A percentile compares a stretch with the other conserved stretches of the same genome.
Conservation (phyloP, 1,140 invertebrate species). For the Trachelipus rathkii region DNA sequence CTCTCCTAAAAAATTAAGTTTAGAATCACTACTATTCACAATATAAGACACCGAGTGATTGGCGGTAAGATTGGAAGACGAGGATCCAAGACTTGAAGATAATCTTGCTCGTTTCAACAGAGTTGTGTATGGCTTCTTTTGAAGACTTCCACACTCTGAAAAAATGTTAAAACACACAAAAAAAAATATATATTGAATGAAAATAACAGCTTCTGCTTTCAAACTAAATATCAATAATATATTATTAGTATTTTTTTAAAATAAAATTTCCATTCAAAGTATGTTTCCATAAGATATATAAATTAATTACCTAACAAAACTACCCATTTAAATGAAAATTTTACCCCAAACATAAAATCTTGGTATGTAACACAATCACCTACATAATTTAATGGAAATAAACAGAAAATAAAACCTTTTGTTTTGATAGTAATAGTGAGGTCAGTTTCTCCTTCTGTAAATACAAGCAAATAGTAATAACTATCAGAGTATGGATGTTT, state of each 20-base stretch:
- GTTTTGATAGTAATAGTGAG: slow-evolving; percentile 51
- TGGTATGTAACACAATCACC: too few species aligned
- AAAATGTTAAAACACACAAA: neutral
- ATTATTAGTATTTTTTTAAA: too few species aligned
- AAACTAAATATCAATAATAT: too few species aligned
- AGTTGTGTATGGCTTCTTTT: slow-evolving; percentile 21
- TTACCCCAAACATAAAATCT: too few species aligned
- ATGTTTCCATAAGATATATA: too few species aligned
- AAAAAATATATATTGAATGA: neutral
- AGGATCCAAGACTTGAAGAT: slow-evolving; percentile 21
- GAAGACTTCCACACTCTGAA: slow-evolving; percentile 27
- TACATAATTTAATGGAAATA: slow-evolving; percentile 13
- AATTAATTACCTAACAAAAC: too few species aligned
- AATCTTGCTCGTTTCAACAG: slow-evolving; percentile 24
- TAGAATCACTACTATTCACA: slow-evolving; percentile 1
- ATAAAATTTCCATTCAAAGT: too few species aligned
- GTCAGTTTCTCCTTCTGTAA: slow-evolving; percentile 52
- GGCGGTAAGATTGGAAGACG: slow-evolving; percentile 34
- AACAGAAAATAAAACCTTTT: slow-evolving; percentile 49
- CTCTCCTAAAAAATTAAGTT: neutral
- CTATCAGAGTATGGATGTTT: slow-evolving; percentile 55
- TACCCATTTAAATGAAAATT: too few species aligned
- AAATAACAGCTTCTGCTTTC: too few species aligned
- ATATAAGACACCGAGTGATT: neutral
- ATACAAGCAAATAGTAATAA: slow-evolving; percentile 57